These are phyloP conservation scores for Anguilla obscura DNA, from an alignment of 2,797 vertebrate species.

Conservation along the genomic window DNA sequence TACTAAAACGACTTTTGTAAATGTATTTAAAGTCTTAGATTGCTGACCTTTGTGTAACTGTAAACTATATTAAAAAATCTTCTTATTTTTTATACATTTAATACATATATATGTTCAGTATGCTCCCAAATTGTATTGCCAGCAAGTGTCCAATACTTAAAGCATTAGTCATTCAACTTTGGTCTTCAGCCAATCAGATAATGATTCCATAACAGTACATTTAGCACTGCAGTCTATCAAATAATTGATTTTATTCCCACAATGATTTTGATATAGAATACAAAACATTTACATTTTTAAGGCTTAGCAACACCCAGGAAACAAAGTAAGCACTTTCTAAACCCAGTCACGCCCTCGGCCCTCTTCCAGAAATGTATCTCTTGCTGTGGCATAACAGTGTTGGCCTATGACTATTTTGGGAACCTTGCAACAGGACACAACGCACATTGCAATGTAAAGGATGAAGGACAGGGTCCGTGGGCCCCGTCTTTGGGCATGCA, in stretches of 20 bases:
- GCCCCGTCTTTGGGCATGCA: background rate
- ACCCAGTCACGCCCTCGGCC: background rate
- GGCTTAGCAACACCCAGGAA: background rate
- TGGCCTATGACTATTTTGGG: constrained; percentile 23
- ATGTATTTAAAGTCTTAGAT: background rate
- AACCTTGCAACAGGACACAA: background rate
- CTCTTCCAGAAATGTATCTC: constrained; percentile 17
- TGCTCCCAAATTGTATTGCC: background rate
- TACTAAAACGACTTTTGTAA: background rate
- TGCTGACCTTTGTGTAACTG: background rate
- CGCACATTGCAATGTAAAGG: background rate
- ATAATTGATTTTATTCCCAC: background rate
- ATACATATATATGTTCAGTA: background rate
- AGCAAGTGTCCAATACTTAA: background rate
- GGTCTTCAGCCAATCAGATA: background rate
- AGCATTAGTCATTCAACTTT: background rate
- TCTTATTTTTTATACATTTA: background rate
- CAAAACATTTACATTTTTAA: background rate
- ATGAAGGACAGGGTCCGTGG: background rate
- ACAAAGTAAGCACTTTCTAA: background rate
- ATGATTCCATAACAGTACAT: background rate
- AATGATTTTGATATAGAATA: background rate
- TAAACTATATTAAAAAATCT: background rate
- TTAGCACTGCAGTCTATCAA: background rate
- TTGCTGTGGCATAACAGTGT: constrained; percentile 14